Conservation (phyloP, 2,888 invertebrate species). For the Platerodrilus igneus region DNA sequence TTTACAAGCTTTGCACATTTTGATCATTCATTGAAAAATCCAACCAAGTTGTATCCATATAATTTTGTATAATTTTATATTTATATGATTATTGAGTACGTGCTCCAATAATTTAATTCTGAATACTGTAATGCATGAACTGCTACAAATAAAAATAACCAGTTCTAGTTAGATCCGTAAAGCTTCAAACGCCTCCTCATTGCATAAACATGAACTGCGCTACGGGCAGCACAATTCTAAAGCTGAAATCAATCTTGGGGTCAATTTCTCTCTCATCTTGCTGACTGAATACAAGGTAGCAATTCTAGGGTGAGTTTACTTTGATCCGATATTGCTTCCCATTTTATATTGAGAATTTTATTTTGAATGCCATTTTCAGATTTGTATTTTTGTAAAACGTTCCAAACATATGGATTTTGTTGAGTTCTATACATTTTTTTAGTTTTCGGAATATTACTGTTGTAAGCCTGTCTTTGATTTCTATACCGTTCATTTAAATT, state of each 20-base stretch:
- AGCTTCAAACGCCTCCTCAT: slow-evolving; percentile 16
- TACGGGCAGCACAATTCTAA: slow-evolving; percentile 22
- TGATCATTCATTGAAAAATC: no score
- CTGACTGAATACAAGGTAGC: slow-evolving; percentile 16
- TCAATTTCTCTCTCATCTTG: slow-evolving; percentile 27
- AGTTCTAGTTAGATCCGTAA: neutral
- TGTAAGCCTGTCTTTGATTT: no score
- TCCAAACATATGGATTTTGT: slow-evolving; percentile 5
- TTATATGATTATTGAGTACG: slow-evolving; percentile 2
- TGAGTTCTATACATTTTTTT: neutral
- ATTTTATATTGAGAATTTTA: slow-evolving; percentile 13
- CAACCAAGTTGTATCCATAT: slow-evolving; percentile 21
- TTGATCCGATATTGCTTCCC: slow-evolving; percentile 29
- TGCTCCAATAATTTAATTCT: no score
- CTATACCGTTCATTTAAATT: no score
- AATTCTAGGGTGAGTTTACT: slow-evolving; percentile 20
- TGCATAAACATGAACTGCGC: slow-evolving; percentile 26
- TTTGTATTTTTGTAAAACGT: slow-evolving; percentile 10
- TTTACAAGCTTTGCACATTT: no score
- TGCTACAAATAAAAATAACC: slow-evolving; percentile 10
- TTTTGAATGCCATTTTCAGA: slow-evolving; percentile 9
- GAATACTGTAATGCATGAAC: slow-evolving; percentile 4
- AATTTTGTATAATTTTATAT: slow-evolving; percentile 2
- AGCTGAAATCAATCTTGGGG: slow-evolving; percentile 30
- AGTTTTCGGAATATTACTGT: no score